Evolutionary conservation across 1,140 invertebrate species (phyloP).

Genomic region (Leptopilina boulardi): DNA sequence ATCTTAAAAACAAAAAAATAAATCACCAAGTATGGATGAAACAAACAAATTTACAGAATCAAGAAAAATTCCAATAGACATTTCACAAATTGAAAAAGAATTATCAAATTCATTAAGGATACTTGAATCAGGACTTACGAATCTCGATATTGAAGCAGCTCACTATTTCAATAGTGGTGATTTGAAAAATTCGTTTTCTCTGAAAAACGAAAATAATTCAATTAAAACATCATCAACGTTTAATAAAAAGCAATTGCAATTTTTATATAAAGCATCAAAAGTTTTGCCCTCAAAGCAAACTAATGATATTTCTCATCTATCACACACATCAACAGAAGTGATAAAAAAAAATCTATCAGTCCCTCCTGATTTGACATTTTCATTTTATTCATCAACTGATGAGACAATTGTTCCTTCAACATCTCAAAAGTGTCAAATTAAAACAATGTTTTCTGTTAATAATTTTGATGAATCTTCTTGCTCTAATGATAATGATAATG

Average conservation of each 20-base stretch:
- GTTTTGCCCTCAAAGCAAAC: neutral
- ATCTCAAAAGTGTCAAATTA: neutral
- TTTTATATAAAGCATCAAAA: neutral
- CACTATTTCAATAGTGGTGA: neutral
- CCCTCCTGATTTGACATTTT: constrained; percentile 23
- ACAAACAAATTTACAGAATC: neutral
- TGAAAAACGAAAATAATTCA: neutral
- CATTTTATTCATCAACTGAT: constrained; percentile 1
- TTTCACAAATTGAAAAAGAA: constrained; percentile 9
- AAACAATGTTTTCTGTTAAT: neutral
- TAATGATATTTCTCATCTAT: neutral
- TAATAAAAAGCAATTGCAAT: neutral
- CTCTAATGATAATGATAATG: neutral
- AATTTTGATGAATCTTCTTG: neutral
- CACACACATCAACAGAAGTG: neutral
- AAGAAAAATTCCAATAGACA: neutral
- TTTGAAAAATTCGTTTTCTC: neutral
- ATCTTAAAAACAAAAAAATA: no score
- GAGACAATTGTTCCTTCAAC: neutral
- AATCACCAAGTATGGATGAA: no score
- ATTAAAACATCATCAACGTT: neutral
- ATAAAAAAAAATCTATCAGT: neutral
- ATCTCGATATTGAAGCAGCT: constrained; percentile 10
- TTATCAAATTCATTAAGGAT: neutral
- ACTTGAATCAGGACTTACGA: neutral